Evolutionary conservation across 2,113 vertebrate genomes (phyloP).

Genomic region (Poeciliopsis prolifica): DNA sequence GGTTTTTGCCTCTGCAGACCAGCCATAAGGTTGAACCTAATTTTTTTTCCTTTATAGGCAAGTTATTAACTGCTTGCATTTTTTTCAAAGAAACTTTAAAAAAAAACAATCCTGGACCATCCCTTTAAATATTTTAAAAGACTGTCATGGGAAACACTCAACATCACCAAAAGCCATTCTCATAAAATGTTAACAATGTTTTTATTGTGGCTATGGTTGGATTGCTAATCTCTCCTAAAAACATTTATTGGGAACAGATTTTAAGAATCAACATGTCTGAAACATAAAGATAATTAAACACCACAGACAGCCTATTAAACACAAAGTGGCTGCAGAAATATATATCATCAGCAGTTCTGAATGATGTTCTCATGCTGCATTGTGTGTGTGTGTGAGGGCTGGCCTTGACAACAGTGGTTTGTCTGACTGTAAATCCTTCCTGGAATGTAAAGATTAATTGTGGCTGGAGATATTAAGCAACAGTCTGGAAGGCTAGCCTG

Average conservation of each 20-base stretch:
- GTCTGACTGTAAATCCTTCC: slow-evolving; percentile 58
- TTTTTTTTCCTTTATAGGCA: no score
- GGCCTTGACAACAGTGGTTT: slow-evolving; percentile 44
- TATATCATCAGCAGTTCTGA: background rate
- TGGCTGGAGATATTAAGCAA: slow-evolving; percentile 53
- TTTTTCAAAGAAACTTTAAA: background rate
- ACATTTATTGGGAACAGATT: background rate
- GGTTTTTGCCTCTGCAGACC: background rate
- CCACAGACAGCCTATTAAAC: slow-evolving; percentile 15
- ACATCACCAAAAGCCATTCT: background rate
- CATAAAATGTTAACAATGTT: background rate
- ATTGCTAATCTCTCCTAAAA: background rate
- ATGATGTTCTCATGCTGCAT: background rate
- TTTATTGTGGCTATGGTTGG: background rate
- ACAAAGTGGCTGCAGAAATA: slow-evolving; percentile 9
- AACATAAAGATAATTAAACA: background rate
- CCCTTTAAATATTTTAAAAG: background rate
- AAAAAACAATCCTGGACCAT: background rate
- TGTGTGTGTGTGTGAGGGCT: slow-evolving; percentile 5
- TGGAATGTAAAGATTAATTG: slow-evolving; percentile 69
- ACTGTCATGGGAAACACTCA: background rate
- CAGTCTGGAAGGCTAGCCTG: slow-evolving; percentile 25
- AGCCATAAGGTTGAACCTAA: background rate
- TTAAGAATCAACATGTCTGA: background rate
- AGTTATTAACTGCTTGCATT: background rate